Evolutionary conservation across 2,797 vertebrate genomes (phyloP).

Genomic region (Poecilia wingei): DNA sequence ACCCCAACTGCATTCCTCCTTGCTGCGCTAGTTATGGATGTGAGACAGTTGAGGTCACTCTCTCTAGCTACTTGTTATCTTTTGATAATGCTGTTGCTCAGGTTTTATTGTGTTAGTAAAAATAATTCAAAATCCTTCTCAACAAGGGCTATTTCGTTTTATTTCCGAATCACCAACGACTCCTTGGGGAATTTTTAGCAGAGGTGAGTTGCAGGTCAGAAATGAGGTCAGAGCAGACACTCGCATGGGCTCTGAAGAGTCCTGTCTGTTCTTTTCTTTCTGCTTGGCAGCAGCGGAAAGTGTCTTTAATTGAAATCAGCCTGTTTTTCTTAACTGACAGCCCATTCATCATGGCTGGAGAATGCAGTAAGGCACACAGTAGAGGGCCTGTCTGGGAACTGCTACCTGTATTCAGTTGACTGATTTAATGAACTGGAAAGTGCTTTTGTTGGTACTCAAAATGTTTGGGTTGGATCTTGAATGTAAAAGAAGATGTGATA

Average conservation of each 20-base stretch:
- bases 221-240: slow-evolving; percentile 69
- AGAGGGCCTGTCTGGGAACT: slow-evolving; percentile 78
- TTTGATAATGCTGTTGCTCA: slow-evolving; percentile 1
- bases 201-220: slow-evolving; percentile 69
- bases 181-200: slow-evolving; percentile 28
- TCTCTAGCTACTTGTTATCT: slow-evolving; percentile 10
- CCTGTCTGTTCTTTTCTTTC: slow-evolving; percentile 73
- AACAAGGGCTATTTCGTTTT: not conserved
- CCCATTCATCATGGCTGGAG: slow-evolving; percentile 86
- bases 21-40: slow-evolving; percentile 25
- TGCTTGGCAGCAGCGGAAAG: slow-evolving; percentile 77
- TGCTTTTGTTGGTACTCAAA: slow-evolving; percentile 84
- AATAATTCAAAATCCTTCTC: not conserved
- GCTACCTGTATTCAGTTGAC: slow-evolving; percentile 83
- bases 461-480: slow-evolving; percentile 81
- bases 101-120: not conserved
- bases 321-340: slow-evolving; percentile 92
- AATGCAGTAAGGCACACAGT: slow-evolving; percentile 80
- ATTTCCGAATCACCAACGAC: slow-evolving; percentile 26
- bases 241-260: slow-evolving; percentile 67
- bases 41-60: slow-evolving; percentile 26
- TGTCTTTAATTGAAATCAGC: slow-evolving; percentile 86
- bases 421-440: slow-evolving; percentile 84
- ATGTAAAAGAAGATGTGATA: slow-evolving; percentile 80
- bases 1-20: slow-evolving; percentile 32